phyloP scores from a whole-genome alignment of 2,113 vertebrate species.

The Cyanoderma ruficeps region DNA sequence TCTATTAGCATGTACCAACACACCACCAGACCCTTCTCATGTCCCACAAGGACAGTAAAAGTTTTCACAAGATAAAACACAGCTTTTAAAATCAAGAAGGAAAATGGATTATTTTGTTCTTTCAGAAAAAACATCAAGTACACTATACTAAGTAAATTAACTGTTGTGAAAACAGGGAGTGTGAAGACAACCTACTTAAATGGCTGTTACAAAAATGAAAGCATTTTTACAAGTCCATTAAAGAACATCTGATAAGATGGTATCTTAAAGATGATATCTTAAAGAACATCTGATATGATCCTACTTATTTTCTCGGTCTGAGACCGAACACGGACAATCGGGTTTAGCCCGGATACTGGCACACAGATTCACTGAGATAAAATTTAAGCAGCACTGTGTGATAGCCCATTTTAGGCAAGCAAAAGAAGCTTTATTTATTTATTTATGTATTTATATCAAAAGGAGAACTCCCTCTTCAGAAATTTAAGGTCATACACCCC shows the following conservation, averaged over 20 bases:
- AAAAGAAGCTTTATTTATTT: background rate
- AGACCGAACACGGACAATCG: fast-evolving
- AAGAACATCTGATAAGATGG: background rate
- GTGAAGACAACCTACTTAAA: background rate
- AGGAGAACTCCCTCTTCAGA: background rate
- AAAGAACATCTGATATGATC: background rate
- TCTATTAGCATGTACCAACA: background rate
- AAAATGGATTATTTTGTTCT: background rate
- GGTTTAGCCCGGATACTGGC: background rate
- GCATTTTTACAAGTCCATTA: background rate
- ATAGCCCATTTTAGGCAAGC: background rate
- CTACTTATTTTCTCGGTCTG: background rate
- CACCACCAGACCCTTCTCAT: background rate
- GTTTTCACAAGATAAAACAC: background rate
- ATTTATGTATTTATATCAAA: background rate
- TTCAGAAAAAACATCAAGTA: background rate
- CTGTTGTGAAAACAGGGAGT: background rate
- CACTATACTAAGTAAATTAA: background rate
- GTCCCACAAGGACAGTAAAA: background rate
- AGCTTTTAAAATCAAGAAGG: background rate
- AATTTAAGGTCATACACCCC: background rate
- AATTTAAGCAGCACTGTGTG: background rate
- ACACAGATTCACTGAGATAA: background rate
- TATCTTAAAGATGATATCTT: too few relatives aligned
- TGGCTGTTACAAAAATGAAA: background rate